Evolutionary conservation across 2,888 invertebrate species (phyloP).

Genomic region (Priocnemis perturbator): DNA sequence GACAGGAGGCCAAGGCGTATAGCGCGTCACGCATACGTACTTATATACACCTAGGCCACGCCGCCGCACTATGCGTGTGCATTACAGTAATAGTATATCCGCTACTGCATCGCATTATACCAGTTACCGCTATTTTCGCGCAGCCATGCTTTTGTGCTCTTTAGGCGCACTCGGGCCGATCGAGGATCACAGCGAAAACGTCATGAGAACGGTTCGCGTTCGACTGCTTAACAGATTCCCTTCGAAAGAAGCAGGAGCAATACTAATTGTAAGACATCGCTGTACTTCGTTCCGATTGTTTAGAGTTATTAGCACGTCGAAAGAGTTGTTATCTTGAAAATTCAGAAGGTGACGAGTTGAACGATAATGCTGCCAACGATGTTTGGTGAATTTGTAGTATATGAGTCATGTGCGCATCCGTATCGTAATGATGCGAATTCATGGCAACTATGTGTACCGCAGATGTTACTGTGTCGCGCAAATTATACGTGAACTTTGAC

Average conservation of each 20-base stretch:
- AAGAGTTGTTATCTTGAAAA: too few species aligned
- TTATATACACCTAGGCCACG: neutral
- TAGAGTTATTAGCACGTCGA: too few species aligned
- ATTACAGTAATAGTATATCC: constrained; percentile 58
- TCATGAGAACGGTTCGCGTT: neutral
- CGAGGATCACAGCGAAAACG: constrained; percentile 1
- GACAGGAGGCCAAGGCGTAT: constrained; percentile 29
- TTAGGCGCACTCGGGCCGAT: neutral
- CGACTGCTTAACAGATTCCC: neutral
- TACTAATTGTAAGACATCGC: too few species aligned
- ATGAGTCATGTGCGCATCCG: too few species aligned
- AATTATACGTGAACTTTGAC: too few species aligned
- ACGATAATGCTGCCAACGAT: too few species aligned
- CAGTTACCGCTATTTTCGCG: constrained; percentile 61
- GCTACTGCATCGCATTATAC: constrained; percentile 58
- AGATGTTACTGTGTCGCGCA: too few species aligned
- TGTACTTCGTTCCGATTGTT: too few species aligned
- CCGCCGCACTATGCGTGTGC: constrained; percentile 40
- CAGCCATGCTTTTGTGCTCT: constrained; percentile 50
- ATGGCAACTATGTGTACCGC: too few species aligned
- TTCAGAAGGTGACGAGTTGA: too few species aligned
- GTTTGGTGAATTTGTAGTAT: too few species aligned
- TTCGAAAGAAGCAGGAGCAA: neutral
- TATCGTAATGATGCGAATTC: too few species aligned
- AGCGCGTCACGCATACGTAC: constrained; percentile 7